Evolutionary conservation across 1,140 invertebrate genomes (phyloP), one percentile per base, ranked within the genome.

Genomic region (Proctacanthus coquilletti): DNA sequence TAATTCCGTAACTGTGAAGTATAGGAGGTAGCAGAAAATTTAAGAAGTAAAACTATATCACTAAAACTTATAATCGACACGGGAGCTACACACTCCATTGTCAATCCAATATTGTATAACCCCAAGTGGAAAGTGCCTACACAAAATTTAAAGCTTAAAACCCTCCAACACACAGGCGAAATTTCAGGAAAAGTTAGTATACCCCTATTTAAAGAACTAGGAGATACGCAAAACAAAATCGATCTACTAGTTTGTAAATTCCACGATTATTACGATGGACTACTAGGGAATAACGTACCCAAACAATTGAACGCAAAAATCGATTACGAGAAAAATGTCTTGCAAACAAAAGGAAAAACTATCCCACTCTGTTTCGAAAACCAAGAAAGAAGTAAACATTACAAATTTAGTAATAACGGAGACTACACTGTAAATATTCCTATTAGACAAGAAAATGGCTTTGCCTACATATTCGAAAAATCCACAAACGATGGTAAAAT

Each of bases 301-400:
- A 18, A 31, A 23, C 17, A 41, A 11, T 29, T 41, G 14, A 38
- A 37, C 15, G 2, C 18, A 40, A 34, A 25, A 39, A 4, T n/a
- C 4, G 4, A 8, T 6, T 14, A 3, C 36, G 10, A 30, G 20
- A 27, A 25, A 4, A 30, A 27, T n/a, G n/a, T n/a, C n/a, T 25
- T 8, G n/a, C n/a, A 25, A 25, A n/a, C 6, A n/a, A 36, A 40
- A 35, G n/a, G n/a, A n/a, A n/a, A n/a, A n/a, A n/a, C n/a, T n/a
- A n/a, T 25, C 25, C n/a, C 17, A 40, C 14, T 19, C 31, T 23
- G 30, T 40, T 19, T 35, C 11, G n/a, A 11, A 40, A 21, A 5
- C 31, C 18, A 40, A 23, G n/a, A 18, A 13, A 2, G 34, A 13
- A 18, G 27, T 36, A 19, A 35, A n/a, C n/a, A 40, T 20, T 18